Evolutionary conservation across 1,140 invertebrate genomes (phyloP), one percentile per base, ranked within the genome.

Genomic region (Apis dorsata): DNA sequence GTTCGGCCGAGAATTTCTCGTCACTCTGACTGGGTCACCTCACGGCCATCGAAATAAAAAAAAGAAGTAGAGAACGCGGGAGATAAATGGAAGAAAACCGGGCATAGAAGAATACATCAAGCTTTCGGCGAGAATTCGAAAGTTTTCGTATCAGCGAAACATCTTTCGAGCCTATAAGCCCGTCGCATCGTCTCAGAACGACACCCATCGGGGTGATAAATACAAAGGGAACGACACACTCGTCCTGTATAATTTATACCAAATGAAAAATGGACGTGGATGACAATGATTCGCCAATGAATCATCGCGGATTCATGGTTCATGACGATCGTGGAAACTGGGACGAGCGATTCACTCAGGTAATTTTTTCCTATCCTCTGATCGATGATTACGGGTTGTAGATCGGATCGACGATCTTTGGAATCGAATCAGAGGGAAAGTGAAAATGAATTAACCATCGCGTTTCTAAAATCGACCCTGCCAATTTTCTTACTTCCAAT

Each of bases 261-360:
- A 19, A n/a, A 53, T 87, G 86, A 88, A 85, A 88, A 88, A 88
- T 88, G 82, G 76, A 74, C 57, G 19, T 4, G 69, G 69, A 66
- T 63, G 77, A 76, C 65, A 74, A 84, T 80, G 73, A 73, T 71
- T 34, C 34, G 34, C 49, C 53, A 59, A 34, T 34, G 34, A 34
- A 34, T 34, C 51, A 51, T 24, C 28, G 55, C 13, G 55, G 55
- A 11, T 15, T 55, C 13, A 13, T 24, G 60, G 60, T 62, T 62
- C 55, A 24, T 62, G 59, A 63, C 51, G 60, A 34, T 19, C 28
- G 12, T 60, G 34, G 69, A 55, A 83, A 86, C 80, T 83, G 51
- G 70, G 66, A 76, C 84, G 53, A 44, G 24, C 24, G 24, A 24
- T 24, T 24, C 24, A 24, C 24, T 24, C 24, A 24, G 24, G 0